Conservation (phyloP, 2,113 vertebrate genomes). For the Rhynchomys soricoides region DNA sequence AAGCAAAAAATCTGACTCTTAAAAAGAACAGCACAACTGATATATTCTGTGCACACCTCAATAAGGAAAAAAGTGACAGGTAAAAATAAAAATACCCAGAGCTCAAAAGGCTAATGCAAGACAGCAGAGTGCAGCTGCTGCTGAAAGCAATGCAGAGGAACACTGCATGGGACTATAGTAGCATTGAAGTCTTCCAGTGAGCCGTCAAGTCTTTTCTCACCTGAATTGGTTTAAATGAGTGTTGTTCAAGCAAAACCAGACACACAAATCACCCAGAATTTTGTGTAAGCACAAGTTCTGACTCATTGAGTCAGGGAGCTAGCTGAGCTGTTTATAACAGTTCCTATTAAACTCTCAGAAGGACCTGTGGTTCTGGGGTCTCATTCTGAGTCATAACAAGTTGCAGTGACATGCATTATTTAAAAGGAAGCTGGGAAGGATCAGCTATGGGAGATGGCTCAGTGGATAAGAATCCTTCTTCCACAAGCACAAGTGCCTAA, state of each 20-base stretch:
- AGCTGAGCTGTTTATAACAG: neutral
- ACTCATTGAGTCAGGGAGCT: neutral
- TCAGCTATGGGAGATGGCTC: neutral
- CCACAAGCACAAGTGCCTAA: neutral
- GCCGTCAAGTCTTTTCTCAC: neutral
- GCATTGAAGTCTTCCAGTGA: neutral
- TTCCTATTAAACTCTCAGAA: neutral
- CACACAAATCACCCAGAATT: neutral
- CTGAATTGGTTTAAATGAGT: neutral
- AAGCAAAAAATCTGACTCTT: neutral
- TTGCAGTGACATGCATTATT: neutral
- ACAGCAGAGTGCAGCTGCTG: neutral
- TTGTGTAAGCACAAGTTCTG: neutral
- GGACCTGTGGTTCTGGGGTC: neutral
- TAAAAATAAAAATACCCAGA: neutral
- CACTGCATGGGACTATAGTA: neutral
- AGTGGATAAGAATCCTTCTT: neutral
- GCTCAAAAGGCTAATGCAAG: neutral
- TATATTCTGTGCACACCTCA: neutral
- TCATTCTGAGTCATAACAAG: neutral
- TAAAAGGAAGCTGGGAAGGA: slow-evolving; percentile 18
- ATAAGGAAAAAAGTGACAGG: neutral
- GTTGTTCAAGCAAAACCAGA: neutral
- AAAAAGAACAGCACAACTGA: neutral
- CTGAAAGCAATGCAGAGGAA: neutral